Conservation (phyloP, 2,113 vertebrate species). For the Onychorhynchus coronatus region DNA sequence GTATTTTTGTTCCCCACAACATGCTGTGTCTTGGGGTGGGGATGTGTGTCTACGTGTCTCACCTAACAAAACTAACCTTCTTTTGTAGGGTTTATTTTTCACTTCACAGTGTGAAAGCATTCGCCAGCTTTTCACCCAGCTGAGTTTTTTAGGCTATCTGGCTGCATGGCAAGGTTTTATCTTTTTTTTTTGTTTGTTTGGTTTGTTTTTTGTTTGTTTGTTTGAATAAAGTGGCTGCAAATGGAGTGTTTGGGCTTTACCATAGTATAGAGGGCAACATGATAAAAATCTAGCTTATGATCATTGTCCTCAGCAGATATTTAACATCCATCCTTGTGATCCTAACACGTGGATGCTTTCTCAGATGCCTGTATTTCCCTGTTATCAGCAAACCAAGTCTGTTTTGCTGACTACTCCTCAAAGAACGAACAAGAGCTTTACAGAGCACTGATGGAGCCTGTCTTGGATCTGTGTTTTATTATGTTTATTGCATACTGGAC, state of each 20-base stretch:
- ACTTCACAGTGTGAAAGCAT: neutral
- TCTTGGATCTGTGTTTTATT: neutral
- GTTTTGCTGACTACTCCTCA: neutral
- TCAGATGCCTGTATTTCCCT: neutral
- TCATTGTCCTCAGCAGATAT: neutral
- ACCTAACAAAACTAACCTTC: neutral
- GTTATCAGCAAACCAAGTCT: neutral
- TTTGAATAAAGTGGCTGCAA: neutral
- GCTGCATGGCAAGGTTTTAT: neutral
- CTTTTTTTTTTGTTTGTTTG: neutral
- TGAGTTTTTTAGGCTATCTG: neutral
- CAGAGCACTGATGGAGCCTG: neutral
- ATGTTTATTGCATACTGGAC: neutral
- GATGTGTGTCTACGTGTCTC: neutral
- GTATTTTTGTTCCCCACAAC: neutral
- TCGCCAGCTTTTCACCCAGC: neutral
- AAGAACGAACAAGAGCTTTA: neutral
- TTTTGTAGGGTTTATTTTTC: neutral
- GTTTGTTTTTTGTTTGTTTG: neutral
- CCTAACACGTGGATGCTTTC: neutral
- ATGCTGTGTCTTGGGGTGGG: neutral
- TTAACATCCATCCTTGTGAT: neutral
- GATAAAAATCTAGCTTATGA: neutral
- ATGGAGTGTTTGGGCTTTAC: neutral
- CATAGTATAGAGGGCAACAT: neutral